A percentile compares a stretch with the other conserved stretches of the same genome.
phyloP scores from a whole-genome alignment of 2,113 vertebrate genomes.

The Oryzias javanicus region DNA sequence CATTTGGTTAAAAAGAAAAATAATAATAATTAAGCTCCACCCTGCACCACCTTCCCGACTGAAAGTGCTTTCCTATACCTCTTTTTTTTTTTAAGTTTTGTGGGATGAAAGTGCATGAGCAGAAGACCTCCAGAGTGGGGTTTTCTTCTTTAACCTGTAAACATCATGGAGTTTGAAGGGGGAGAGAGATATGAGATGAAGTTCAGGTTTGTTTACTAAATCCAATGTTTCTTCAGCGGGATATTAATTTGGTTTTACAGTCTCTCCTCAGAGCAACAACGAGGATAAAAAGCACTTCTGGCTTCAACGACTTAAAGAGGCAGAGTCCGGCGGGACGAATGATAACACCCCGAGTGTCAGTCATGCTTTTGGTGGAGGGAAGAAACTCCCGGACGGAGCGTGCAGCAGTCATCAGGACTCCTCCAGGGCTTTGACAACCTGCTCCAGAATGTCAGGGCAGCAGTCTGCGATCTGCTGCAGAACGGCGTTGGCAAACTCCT shows the following conservation, averaged over 20 bases:
- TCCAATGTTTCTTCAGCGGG: constrained; percentile 4
- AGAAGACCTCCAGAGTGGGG: neutral
- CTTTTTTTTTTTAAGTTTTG: constrained; percentile 8
- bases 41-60: neutral
- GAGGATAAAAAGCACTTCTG: constrained; percentile 56
- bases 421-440: constrained; percentile 96
- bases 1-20: constrained; percentile 43
- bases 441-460: constrained; percentile 98
- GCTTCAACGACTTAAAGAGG: constrained; percentile 7
- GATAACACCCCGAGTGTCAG: constrained; percentile 16
- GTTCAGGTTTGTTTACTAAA: neutral
- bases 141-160: constrained; percentile 20
- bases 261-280: constrained; percentile 10
- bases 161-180: neutral
- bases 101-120: constrained; percentile 31
- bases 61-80: constrained; percentile 50
- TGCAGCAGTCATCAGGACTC: constrained; percentile 84
- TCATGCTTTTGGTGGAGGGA: constrained; percentile 31
- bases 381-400: constrained; percentile 27
- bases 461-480: constrained; percentile 98
- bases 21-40: too few species aligned
- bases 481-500: constrained; percentile 95
- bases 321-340: constrained; percentile 12
- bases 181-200: constrained; percentile 4
- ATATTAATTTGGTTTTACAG: constrained; percentile 17